Base-by-base conservation (phyloP, 2,888 invertebrate genomes). In the Parnassius orleans region DNA sequence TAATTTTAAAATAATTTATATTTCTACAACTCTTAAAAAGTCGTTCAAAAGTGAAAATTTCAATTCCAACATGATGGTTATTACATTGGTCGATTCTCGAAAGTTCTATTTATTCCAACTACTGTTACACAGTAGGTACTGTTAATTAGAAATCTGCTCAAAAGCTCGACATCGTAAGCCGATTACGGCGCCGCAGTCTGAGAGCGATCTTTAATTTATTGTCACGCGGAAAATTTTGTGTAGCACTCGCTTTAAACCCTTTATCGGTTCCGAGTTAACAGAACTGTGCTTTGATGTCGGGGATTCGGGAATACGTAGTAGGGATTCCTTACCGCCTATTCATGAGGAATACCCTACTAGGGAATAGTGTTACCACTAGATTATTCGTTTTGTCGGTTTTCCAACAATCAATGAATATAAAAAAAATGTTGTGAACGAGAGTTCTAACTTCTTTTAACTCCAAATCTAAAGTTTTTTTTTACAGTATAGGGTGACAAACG, bases 131-230 rank as follows among this genome's bases (percentile, higher is more conserved):
- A 52, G 50, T 51, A 55, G 19, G 58, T 33, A 55, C 19, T 24
- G 50, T 41, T 55, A 59, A 59, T 63, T 63, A 55, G 63, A 59
- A 67, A 64, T 66, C 67, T 60, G 63, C 61, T 71, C 69, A 67
- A 69, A 66, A 65, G 66, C 66, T 55, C 56, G 57, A 63, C 61
- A 48, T 43, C 33, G 62, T 73, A 73, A 73, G 71, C 71, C 68
- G 72, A 68, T 73, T 73, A 70, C 66, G 50, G 60, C 60, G 62
- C 61, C 58, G 64, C 67, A 60, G 65, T 65, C 67, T 63, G 64
- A 66, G 51, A 68, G 67, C 61, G 57, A 62, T 66, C 68, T 70
- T 66, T 69, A 71, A 72, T 72, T 71, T 71, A 70, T 68, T 65
- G 68, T 67, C 66, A 64, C 63, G 63, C 65, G 65, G 65, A 62